Evolutionary conservation across 1,140 invertebrate genomes (phyloP).

Genomic region (Diorhabda carinulata): DNA sequence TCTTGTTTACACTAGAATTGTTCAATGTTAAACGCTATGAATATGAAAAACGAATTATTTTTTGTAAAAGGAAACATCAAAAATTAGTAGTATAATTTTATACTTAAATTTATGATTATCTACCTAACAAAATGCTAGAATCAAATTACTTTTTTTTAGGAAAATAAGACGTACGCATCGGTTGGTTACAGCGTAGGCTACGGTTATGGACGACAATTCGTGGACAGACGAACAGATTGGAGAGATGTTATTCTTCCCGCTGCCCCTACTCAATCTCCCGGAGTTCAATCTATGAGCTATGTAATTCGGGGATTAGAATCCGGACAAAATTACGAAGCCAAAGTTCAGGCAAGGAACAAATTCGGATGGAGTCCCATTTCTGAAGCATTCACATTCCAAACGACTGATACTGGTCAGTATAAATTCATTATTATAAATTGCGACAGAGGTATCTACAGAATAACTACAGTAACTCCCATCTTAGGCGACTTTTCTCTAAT

Average conservation of each 20-base stretch:
- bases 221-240: slow-evolving; percentile 53
- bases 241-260: slow-evolving; percentile 58
- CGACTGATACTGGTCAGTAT: slow-evolving; percentile 43
- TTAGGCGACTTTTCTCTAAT: too few species aligned
- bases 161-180: slow-evolving; percentile 40
- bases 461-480: too few species aligned
- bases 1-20: too few species aligned
- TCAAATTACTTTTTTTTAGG: slow-evolving; percentile 27
- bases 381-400: slow-evolving; percentile 54
- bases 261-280: slow-evolving; percentile 38
- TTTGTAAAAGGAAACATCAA: too few species aligned
- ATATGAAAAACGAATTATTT: too few species aligned
- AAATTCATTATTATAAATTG: slow-evolving; percentile 7
- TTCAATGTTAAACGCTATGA: too few species aligned
- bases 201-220: slow-evolving; percentile 38
- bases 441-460: not conserved
- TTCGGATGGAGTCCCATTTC: slow-evolving; percentile 61
- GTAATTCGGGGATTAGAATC: slow-evolving; percentile 57
- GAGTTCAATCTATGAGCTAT: slow-evolving; percentile 58
- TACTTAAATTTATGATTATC: too few species aligned
- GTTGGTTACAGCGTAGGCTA: slow-evolving; percentile 35
- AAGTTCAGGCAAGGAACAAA: slow-evolving; percentile 60
- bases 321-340: slow-evolving; percentile 59
- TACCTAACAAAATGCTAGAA: not conserved
- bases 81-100: too few species aligned